Conservation (phyloP, 2,888 invertebrate genomes). For the Folsomia manolachei region DNA sequence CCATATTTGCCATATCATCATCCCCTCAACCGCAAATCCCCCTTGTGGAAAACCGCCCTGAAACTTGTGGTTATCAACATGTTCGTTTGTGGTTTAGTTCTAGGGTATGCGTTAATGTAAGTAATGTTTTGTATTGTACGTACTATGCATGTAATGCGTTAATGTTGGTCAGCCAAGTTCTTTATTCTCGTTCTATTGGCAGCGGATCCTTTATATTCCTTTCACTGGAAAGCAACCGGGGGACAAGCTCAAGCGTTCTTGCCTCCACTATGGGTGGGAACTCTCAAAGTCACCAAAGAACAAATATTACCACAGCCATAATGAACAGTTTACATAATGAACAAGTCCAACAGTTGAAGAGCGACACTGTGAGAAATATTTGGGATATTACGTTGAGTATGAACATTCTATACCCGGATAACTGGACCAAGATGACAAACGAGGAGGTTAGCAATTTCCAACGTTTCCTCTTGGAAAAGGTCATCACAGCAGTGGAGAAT, state of each 20-base stretch:
- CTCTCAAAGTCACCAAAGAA: slow-evolving; percentile 36
- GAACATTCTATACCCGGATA: slow-evolving; percentile 50
- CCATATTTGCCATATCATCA: slow-evolving; percentile 21
- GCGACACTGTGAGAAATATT: slow-evolving; percentile 48
- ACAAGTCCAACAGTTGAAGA: slow-evolving; percentile 45
- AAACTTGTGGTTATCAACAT: slow-evolving; percentile 65
- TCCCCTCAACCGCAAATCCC: neutral
- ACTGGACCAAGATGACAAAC: slow-evolving; percentile 49
- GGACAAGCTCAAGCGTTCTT: slow-evolving; percentile 35
- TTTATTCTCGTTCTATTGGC: no score
- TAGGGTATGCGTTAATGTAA: slow-evolving; percentile 80
- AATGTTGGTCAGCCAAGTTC: no score
- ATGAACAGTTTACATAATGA: slow-evolving; percentile 44
- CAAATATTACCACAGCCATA: slow-evolving; percentile 44
- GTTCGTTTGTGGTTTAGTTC: slow-evolving; percentile 74
- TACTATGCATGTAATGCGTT: no score
- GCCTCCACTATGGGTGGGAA: slow-evolving; percentile 47
- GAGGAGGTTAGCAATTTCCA: slow-evolving; percentile 49
- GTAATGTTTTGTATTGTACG: no score
- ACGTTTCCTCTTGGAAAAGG: slow-evolving; percentile 42
- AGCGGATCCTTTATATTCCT: slow-evolving; percentile 72
- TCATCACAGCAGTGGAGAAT: slow-evolving; percentile 46
- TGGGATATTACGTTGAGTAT: slow-evolving; percentile 49
- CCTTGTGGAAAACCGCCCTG: slow-evolving; percentile 47
- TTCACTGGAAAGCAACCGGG: slow-evolving; percentile 64